phyloP scores from a whole-genome alignment of 2,113 vertebrate genomes.

The Tyto alba region DNA sequence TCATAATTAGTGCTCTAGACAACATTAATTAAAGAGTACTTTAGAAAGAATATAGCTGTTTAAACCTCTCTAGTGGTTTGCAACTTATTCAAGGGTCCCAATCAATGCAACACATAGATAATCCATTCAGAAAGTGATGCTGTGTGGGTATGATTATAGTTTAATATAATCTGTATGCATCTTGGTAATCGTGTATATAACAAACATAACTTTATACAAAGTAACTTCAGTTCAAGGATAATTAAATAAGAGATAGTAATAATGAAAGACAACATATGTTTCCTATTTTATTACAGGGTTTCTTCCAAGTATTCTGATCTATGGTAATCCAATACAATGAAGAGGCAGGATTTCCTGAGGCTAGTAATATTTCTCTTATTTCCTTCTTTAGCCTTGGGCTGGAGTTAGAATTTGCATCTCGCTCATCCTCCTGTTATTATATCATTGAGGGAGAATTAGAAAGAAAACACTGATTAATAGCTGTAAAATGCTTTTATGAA shows the following conservation, averaged over 20 bases:
- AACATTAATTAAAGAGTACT: slow-evolving; percentile 60
- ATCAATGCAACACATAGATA: slow-evolving; percentile 29
- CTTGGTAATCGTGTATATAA: not conserved
- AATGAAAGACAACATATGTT: not conserved
- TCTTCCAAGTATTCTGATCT: not conserved
- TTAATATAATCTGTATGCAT: not conserved
- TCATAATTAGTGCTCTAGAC: slow-evolving; percentile 55
- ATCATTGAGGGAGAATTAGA: not conserved
- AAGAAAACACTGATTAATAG: not conserved
- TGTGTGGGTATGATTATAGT: not conserved
- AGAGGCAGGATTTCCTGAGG: not conserved
- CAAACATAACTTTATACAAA: not conserved
- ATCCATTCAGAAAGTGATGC: not conserved
- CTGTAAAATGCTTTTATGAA: not conserved
- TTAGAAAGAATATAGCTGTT: slow-evolving; percentile 49
- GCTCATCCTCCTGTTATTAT: not conserved
- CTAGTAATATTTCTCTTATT: not conserved
- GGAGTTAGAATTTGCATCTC: not conserved
- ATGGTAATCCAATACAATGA: not conserved
- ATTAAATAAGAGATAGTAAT: not conserved
- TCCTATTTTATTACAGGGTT: not conserved
- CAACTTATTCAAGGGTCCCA: slow-evolving; percentile 23
- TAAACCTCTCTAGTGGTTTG: slow-evolving; percentile 33
- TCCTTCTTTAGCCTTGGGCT: not conserved
- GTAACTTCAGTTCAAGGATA: not conserved